Base-by-base conservation (phyloP, 2,113 vertebrate species). In the Maccullochella peelii region DNA sequence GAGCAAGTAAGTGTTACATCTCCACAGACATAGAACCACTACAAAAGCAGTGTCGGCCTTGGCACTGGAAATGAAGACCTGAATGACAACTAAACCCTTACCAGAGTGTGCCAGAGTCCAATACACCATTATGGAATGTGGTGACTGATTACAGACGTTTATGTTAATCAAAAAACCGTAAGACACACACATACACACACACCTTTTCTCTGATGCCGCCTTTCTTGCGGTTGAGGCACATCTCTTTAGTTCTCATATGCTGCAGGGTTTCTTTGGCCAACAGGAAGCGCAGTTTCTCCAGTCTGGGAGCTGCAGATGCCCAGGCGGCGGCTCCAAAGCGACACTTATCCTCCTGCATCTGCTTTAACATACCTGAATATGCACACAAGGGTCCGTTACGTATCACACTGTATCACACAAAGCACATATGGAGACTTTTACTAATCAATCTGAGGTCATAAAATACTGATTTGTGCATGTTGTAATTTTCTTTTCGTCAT, bases 221-320 rank as follows among this genome's bases (percentile, higher is more conserved):
- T 86, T 95, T 96, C 87, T 93, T 97, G 88, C 96, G 96, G 77
- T 94, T 97, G 49, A 99, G 92, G 84, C 98, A 99, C 95, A 99
- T 90, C 85, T 99, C 98, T 52, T 89, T 94, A 0, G 98, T 96
- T 83, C 97, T 95, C 96, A 97, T 96, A 66, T 97, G 96, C 93
- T 99, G 98, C 90, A 99, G 95, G 0, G 95, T 97, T 95, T 99
- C 98, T 90, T 96, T 98, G 47, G 97, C 97, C 80, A 97, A 89
- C 82, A 97, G 94, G 44, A 96, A 96, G 83, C 95, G 96, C 6
- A 99, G 95, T 67, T 95, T 97, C 90, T 99, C 98, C 79, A 98
- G 88, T 44, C 98, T 92, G 54, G 98, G 97, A 70, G 94, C 85
- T 6, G 96, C 98, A 18, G 95, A 95, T 2, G 96, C 95, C 98